Evolutionary conservation across 1,140 invertebrate genomes (phyloP).

Genomic region (Mizuhopecten yessoensis): DNA sequence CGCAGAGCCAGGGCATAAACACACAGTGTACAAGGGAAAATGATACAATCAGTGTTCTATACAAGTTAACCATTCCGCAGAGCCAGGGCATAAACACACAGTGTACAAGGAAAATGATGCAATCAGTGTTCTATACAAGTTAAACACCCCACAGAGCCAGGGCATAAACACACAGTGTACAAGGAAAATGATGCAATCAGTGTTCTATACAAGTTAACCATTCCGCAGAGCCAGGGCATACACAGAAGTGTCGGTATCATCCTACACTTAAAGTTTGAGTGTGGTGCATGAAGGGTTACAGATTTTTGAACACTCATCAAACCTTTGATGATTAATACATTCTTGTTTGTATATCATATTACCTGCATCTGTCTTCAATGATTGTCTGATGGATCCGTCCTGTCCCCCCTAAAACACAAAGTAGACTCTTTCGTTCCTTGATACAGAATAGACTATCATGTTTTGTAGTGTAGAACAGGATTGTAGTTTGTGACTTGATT

Average conservation of each 20-base stretch:
- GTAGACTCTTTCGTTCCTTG: not conserved
- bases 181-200: not conserved
- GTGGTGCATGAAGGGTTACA: not conserved
- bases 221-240: not conserved
- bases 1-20: too few relatives aligned
- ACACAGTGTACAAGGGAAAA: too few relatives aligned
- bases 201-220: not conserved
- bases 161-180: not conserved
- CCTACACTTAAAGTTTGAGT: not conserved
- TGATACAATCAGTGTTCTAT: too few relatives aligned
- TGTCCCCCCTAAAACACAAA: not conserved
- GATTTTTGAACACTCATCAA: not conserved
- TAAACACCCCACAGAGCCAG: too few relatives aligned
- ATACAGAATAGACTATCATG: not conserved
- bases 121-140: too few relatives aligned
- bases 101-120: too few relatives aligned
- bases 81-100: too few relatives aligned
- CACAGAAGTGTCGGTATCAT: not conserved
- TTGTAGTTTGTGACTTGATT: conserved; percentile 10
- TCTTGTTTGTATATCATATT: not conserved
- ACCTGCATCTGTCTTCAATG: not conserved
- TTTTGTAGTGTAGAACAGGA: not conserved
- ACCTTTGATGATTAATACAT: not conserved
- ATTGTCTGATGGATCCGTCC: not conserved
- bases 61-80: too few relatives aligned